A percentile compares a stretch with the other conserved stretches of the same genome.
These are phyloP conservation scores for Drosophila azteca DNA, from an alignment of 1,140 invertebrate species.

Conservation along the genomic window DNA sequence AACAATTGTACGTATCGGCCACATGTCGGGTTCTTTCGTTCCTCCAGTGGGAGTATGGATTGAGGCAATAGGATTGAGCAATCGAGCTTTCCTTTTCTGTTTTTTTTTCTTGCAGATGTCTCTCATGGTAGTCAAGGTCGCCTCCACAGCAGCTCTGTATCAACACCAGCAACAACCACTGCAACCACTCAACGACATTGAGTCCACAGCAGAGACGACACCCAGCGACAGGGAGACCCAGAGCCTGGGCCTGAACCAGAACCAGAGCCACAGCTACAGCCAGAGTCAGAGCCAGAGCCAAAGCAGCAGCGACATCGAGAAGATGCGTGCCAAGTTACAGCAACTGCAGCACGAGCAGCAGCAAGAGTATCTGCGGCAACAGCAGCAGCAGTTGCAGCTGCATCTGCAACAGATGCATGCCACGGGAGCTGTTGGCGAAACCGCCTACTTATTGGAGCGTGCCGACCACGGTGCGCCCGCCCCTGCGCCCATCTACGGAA, in stretches of 20 bases:
- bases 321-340: conserved; percentile 79
- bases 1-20: conserved; percentile 65
- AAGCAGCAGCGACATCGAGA: conserved; percentile 61
- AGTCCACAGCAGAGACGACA: conserved; percentile 36
- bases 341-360: conserved; percentile 75
- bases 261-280: conserved; percentile 25
- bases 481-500: conserved; percentile 78
- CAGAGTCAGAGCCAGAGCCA: conserved; percentile 33
- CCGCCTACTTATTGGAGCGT: conserved; percentile 83
- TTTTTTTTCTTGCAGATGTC: conserved; percentile 64
- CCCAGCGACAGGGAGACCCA: neutral
- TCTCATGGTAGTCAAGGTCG: conserved; percentile 80
- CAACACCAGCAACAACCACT: conserved; percentile 65
- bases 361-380: conserved; percentile 67
- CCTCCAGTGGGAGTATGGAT: too few relatives aligned
- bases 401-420: conserved; percentile 68
- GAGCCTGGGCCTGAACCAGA: neutral
- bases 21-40: neutral
- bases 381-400: conserved; percentile 66
- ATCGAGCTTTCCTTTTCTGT: neutral
- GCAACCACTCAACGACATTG: conserved; percentile 55
- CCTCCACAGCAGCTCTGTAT: conserved; percentile 70
- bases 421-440: conserved; percentile 61
- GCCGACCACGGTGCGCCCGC: conserved; percentile 54
- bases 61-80: too few relatives aligned